phyloP scores from a whole-genome alignment of 23 tunicate genomes.

The Ascidia mentula region DNA sequence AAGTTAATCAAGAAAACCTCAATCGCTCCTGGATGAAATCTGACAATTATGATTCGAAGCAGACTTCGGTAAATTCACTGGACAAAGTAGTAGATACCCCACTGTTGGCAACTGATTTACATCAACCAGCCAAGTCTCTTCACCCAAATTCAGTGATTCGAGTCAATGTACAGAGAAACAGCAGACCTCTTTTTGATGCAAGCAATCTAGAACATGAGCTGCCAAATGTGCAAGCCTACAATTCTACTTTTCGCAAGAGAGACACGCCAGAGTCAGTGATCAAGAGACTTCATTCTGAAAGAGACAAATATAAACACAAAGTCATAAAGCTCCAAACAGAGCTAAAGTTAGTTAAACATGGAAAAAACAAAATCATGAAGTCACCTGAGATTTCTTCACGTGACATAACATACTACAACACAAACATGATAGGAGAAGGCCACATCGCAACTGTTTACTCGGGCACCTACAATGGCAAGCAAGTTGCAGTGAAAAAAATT shows the following conservation, averaged over 20 bases:
- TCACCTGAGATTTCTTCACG: constrained; percentile 58
- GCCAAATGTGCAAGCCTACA: constrained; percentile 22
- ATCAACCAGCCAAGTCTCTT: neutral
- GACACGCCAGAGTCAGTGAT: constrained; percentile 40
- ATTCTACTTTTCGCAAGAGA: constrained; percentile 6
- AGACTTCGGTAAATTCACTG: neutral
- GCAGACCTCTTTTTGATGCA: constrained; percentile 7
- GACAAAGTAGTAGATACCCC: neutral
- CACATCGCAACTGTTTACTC: constrained; percentile 58
- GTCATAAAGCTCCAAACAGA: constrained; percentile 58
- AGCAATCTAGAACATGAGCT: constrained; percentile 3
- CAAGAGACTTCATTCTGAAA: constrained; percentile 50
- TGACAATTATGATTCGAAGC: neutral
- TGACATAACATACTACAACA: constrained; percentile 54
- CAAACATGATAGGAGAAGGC: constrained; percentile 83
- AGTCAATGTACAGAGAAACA: constrained; percentile 8
- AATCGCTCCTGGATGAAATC: neutral
- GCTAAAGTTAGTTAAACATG: constrained; percentile 33
- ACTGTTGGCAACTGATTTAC: neutral
- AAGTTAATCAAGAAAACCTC: constrained; percentile 45
- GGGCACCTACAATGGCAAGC: constrained; percentile 51
- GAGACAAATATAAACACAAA: constrained; percentile 67
- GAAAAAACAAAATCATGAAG: neutral
- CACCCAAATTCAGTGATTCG: constrained; percentile 15
- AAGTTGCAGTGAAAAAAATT: constrained; percentile 80